Percentiles rank a stretch among this genome's conserved stretches.
phyloP scores from a whole-genome alignment of 2,888 invertebrate genomes.

The Sphaerolaimus hirsutus region DNA sequence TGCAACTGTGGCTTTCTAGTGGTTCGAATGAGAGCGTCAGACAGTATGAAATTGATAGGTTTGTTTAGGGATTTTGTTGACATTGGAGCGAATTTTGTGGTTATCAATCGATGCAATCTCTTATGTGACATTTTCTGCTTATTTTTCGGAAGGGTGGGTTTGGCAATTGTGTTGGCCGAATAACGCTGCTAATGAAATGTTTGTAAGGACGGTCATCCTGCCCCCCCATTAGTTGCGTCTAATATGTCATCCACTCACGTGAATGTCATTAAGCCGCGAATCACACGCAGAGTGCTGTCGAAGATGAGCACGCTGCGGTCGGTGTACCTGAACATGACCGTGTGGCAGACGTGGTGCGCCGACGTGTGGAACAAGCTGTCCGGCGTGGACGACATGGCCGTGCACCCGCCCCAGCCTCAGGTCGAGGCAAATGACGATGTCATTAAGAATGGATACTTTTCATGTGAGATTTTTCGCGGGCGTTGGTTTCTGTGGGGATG shows the following conservation, averaged over 20 bases:
- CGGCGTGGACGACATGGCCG: neutral
- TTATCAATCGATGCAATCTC: too few relatives aligned
- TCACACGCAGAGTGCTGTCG: conserved; percentile 2
- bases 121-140: too few relatives aligned
- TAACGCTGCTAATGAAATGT: too few relatives aligned
- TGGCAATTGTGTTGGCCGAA: too few relatives aligned
- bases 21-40: conserved; percentile 7
- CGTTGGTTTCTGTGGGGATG: neutral
- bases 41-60: conserved; percentile 3
- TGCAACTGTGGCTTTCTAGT: conserved; percentile 24
- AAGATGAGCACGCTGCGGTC: neutral
- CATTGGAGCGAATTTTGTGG: too few relatives aligned
- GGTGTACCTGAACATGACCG: neutral
- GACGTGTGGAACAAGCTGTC: neutral
- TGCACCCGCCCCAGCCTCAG: neutral
- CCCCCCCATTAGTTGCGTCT: too few relatives aligned
- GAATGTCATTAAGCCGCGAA: too few relatives aligned
- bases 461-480: neutral
- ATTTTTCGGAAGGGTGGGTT: too few relatives aligned
- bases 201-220: too few relatives aligned
- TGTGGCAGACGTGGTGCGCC: conserved; percentile 1
- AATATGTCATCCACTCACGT: too few relatives aligned
- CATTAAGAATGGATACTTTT: neutral
- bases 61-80: neutral
- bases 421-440: neutral